Conservation (phyloP, 2,113 vertebrate species). For the Anhinga rufa region DNA sequence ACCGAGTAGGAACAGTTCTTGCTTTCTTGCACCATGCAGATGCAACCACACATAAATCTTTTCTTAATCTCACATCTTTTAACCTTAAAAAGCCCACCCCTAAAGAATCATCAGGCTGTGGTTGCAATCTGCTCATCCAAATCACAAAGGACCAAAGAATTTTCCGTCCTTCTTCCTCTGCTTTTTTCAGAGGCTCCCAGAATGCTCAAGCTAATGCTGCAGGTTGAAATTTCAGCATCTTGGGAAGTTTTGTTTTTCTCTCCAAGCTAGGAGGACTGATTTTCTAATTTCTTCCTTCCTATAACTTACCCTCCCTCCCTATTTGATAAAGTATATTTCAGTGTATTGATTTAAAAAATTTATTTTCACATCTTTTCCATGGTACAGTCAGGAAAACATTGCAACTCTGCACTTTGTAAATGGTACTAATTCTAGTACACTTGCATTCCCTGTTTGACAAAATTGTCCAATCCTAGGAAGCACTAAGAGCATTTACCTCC, state of each 20-base stretch:
- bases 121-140: background rate
- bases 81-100: background rate
- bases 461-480: background rate
- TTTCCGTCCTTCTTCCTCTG: background rate
- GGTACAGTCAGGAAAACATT: background rate
- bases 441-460: background rate
- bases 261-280: background rate
- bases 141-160: background rate
- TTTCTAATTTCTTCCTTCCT: background rate
- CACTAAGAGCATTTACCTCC: background rate
- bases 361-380: background rate
- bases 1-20: fast-evolving
- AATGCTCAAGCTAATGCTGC: background rate
- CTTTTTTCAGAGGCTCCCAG: background rate
- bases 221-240: background rate
- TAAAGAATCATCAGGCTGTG: background rate
- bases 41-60: background rate
- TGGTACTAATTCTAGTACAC: background rate
- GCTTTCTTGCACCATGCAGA: background rate
- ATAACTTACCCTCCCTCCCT: background rate
- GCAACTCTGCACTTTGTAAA: background rate
- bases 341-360: background rate
- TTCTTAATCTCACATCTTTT: background rate
- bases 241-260: background rate
- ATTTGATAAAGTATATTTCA: background rate